These are phyloP conservation scores for Pristionchus fissidentatus DNA, from an alignment of 2,888 invertebrate genomes.

Conservation along the genomic window DNA sequence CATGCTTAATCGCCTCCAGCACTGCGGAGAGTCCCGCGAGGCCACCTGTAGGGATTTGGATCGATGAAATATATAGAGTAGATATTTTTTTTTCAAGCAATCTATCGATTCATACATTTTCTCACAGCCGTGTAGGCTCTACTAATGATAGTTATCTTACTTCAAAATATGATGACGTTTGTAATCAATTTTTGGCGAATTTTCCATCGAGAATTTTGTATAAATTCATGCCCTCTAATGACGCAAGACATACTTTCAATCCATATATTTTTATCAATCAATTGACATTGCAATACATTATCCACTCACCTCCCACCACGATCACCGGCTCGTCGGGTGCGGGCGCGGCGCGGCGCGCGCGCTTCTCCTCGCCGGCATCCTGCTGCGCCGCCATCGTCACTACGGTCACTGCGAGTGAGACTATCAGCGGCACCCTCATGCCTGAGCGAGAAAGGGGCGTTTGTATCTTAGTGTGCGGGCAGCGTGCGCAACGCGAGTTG, in stretches of 20 bases:
- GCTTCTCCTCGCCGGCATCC: neutral
- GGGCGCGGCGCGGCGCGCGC: constrained; percentile 54
- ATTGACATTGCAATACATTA: no score
- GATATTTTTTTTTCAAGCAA: no score
- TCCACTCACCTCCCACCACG: constrained; percentile 63
- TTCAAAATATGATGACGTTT: no score
- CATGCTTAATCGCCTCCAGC: constrained; percentile 58
- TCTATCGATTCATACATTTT: no score
- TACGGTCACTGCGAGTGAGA: neutral
- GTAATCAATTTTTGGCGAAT: no score
- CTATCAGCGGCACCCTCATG: neutral
- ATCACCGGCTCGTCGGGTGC: constrained; percentile 68
- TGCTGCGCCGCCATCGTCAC: neutral
- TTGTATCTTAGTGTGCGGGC: neutral
- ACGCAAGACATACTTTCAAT: no score
- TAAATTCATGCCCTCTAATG: no score
- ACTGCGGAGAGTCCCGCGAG: constrained; percentile 72
- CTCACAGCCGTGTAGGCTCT: no score
- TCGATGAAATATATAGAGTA: no score
- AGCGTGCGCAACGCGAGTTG: neutral
- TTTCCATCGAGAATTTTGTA: no score
- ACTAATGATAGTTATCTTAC: no score
- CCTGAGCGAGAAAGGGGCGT: constrained; percentile 14
- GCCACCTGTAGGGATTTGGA: constrained; percentile 59
- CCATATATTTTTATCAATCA: no score